Evolutionary conservation across 2,113 vertebrate genomes (phyloP).

Genomic region (Mustela nigripes): DNA sequence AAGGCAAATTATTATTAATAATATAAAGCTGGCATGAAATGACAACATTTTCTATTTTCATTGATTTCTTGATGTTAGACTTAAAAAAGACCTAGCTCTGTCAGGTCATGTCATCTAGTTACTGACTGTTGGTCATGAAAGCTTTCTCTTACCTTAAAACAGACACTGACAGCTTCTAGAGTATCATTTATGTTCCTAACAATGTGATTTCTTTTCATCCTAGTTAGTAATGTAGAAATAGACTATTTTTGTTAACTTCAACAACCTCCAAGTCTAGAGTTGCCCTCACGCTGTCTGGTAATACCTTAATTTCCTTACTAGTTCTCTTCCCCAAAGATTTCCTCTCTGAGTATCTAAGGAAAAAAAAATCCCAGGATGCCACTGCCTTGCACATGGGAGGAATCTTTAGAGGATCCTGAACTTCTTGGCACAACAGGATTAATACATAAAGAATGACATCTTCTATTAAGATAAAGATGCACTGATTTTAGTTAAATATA

Average conservation of each 20-base stretch:
- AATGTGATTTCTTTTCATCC: not conserved
- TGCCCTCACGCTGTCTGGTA: not conserved
- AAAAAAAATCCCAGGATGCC: not conserved
- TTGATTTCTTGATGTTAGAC: slow-evolving; percentile 15
- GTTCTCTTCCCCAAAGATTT: not conserved
- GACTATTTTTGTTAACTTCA: not conserved
- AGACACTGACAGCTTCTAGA: not conserved
- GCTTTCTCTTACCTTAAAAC: not conserved
- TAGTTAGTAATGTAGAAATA: slow-evolving; percentile 28
- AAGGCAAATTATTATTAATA: slow-evolving; percentile 48
- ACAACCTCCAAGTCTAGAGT: not conserved
- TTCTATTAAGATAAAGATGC: slow-evolving; percentile 29
- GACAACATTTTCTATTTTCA: slow-evolving; percentile 32
- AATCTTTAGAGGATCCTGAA: slow-evolving; percentile 42
- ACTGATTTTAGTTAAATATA: slow-evolving; percentile 52
- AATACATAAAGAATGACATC: not conserved
- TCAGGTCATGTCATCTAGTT: not conserved
- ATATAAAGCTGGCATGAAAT: slow-evolving; percentile 10
- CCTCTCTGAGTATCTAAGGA: not conserved
- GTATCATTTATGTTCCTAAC: not conserved
- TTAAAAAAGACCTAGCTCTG: not conserved
- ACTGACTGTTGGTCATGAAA: not conserved
- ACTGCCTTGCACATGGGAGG: not conserved
- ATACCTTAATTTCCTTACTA: slow-evolving; percentile 37
- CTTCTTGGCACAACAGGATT: slow-evolving; percentile 9